Evolutionary conservation across 2,888 invertebrate genomes (phyloP).

Genomic region (Bellardia bayeri): DNA sequence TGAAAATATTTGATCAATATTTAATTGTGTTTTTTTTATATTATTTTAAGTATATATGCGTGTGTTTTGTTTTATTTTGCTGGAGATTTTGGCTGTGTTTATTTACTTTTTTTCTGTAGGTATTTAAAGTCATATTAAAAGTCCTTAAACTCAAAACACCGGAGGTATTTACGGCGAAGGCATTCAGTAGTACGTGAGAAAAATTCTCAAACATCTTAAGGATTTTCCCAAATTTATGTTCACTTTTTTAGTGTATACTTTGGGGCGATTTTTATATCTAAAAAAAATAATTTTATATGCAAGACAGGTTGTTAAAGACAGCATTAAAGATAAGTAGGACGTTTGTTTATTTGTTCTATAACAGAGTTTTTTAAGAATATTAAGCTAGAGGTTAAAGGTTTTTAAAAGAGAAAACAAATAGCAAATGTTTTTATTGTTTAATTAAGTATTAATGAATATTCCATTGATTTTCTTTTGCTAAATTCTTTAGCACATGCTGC

Average conservation of each 20-base stretch:
- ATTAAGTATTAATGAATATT: conserved; percentile 53
- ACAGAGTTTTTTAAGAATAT: not conserved
- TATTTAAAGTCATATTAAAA: conserved; percentile 69
- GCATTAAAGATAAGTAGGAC: conserved; percentile 61
- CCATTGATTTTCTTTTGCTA: conserved; percentile 46
- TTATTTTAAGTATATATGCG: no score
- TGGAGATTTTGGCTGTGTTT: not conserved
- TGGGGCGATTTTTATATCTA: conserved; percentile 16
- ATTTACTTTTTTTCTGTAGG: conserved; percentile 25
- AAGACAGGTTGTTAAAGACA: conserved; percentile 61
- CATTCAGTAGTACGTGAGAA: conserved; percentile 53
- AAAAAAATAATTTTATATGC: conserved; percentile 41
- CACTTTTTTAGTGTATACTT: conserved; percentile 3
- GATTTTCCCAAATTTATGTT: not conserved
- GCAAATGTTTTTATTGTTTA: conserved; percentile 39
- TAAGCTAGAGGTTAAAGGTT: conserved; percentile 40
- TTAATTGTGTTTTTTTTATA: no score
- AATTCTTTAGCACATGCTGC: conserved; percentile 25
- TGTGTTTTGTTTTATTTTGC: no score
- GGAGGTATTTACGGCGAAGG: conserved; percentile 49
- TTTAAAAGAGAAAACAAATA: not conserved
- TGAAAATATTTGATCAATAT: no score
- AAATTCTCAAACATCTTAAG: conserved; percentile 43
- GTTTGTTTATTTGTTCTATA: conserved; percentile 65
- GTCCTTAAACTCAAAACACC: conserved; percentile 45